phyloP scores from a whole-genome alignment of 2,888 invertebrate genomes.

The Cryptocephalus primarius region DNA sequence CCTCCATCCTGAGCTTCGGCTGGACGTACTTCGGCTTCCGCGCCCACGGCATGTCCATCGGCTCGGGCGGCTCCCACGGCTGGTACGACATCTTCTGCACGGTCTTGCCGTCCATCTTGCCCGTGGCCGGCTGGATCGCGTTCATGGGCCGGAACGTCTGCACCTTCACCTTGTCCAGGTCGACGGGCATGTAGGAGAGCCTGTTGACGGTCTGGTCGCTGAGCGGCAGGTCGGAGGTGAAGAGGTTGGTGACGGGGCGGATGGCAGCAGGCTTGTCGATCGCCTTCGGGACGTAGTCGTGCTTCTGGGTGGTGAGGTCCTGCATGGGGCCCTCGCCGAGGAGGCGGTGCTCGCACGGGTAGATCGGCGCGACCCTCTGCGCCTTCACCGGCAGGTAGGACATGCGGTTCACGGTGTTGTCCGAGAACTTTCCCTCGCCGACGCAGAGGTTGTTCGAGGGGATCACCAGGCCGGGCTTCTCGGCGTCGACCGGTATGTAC shows the following conservation, averaged over 20 bases:
- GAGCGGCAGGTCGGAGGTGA: conserved; percentile 34
- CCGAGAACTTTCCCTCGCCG: conserved; percentile 37
- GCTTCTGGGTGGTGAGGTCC: conserved; percentile 60
- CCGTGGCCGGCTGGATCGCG: conserved; percentile 25
- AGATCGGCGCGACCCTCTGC: conserved; percentile 44
- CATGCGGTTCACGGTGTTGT: conserved; percentile 47
- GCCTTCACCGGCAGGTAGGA: conserved; percentile 44
- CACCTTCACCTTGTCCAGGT: conserved; percentile 27
- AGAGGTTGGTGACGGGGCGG: conserved; percentile 27
- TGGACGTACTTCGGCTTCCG: conserved; percentile 33
- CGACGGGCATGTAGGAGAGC: conserved; percentile 42
- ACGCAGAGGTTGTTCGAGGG: conserved; percentile 36
- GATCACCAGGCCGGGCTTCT: conserved; percentile 26
- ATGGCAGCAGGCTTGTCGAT: conserved; percentile 39
- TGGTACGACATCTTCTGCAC: conserved; percentile 39
- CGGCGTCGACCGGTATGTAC: conserved; percentile 43
- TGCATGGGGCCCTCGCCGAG: conserved; percentile 58
- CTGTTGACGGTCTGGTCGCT: conserved; percentile 46
- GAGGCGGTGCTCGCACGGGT: conserved; percentile 51
- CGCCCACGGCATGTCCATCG: conserved; percentile 37
- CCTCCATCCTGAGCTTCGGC: conserved; percentile 39
- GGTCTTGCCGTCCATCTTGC: conserved; percentile 31
- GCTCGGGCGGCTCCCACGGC: conserved; percentile 33
- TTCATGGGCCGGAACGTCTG: conserved; percentile 25
- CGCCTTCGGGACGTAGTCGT: conserved; percentile 59